A percentile compares a stretch with the other conserved stretches of the same genome.
phyloP scores from a whole-genome alignment of 1,140 invertebrate genomes.

The Meloidogyne exigua region DNA sequence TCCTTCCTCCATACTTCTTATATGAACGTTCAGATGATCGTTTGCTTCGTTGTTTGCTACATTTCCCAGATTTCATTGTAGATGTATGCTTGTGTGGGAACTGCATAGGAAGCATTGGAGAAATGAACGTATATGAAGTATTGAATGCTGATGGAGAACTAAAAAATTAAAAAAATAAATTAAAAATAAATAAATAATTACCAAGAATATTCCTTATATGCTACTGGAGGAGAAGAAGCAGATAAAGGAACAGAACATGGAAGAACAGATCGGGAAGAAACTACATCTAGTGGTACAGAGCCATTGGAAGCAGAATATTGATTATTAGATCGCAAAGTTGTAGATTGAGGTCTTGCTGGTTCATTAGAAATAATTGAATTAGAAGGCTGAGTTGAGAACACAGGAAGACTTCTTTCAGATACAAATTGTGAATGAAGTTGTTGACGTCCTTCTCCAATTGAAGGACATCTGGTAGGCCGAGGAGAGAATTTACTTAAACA shows the following conservation, averaged over 20 bases:
- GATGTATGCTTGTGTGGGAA: neutral
- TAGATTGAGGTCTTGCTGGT: neutral
- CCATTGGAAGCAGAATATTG: too few relatives aligned
- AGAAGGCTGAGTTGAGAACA: neutral
- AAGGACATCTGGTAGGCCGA: neutral
- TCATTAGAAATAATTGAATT: neutral
- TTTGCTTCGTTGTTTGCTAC: neutral
- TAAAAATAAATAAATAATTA: neutral
- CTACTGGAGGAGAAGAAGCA: neutral
- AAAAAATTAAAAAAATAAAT: neutral
- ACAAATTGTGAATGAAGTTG: neutral
- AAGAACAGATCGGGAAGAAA: neutral
- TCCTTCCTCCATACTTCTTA: neutral
- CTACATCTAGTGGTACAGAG: too few relatives aligned
- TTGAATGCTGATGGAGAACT: neutral
- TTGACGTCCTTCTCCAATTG: neutral
- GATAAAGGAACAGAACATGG: neutral
- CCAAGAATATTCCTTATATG: neutral
- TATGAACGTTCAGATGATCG: neutral
- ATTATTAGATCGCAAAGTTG: neutral
- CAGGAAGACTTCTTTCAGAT: slow-evolving; percentile 1
- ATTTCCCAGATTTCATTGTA: neutral
- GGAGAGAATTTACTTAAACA: neutral
- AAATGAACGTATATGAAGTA: neutral
- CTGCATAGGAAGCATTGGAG: neutral